Conservation (phyloP, 2,797 vertebrate species). For the Gobio occitaniae region DNA sequence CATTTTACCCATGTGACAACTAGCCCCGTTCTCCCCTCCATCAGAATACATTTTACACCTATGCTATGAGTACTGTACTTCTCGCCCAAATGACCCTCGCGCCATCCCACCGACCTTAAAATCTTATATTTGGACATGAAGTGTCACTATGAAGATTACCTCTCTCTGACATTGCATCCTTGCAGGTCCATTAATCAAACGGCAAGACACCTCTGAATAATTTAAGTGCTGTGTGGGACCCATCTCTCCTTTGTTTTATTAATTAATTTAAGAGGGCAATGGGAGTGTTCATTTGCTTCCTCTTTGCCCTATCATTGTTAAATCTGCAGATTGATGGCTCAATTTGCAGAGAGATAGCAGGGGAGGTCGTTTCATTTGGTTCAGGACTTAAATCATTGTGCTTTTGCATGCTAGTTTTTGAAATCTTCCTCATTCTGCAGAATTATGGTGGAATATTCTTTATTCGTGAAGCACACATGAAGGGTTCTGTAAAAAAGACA, state of each 20-base stretch:
- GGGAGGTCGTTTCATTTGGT: slow-evolving; percentile 48
- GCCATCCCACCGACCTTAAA: slow-evolving; percentile 10
- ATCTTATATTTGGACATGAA: slow-evolving; percentile 33
- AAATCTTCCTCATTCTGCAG: slow-evolving; percentile 38
- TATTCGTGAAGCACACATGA: neutral
- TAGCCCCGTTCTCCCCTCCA: neutral
- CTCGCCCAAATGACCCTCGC: slow-evolving; percentile 9
- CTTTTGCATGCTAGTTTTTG: slow-evolving; percentile 26
- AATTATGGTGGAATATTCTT: slow-evolving; percentile 1
- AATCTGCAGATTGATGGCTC: slow-evolving; percentile 61
- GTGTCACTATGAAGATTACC: slow-evolving; percentile 30
- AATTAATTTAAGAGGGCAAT: slow-evolving; percentile 58
- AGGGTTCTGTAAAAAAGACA: neutral
- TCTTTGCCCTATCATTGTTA: slow-evolving; percentile 59
- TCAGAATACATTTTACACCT: neutral
- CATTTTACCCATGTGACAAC: neutral
- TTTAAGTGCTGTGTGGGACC: slow-evolving; percentile 51
- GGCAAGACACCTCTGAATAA: slow-evolving; percentile 50
- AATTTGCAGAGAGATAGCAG: slow-evolving; percentile 57
- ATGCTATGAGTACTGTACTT: neutral
- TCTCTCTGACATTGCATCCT: slow-evolving; percentile 50
- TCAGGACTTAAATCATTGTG: slow-evolving; percentile 49
- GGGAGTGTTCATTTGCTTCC: slow-evolving; percentile 56
- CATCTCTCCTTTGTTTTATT: slow-evolving; percentile 56
- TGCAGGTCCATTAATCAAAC: slow-evolving; percentile 57